phyloP scores from a whole-genome alignment of 2,113 vertebrate species.

The Spermophilus dauricus region DNA sequence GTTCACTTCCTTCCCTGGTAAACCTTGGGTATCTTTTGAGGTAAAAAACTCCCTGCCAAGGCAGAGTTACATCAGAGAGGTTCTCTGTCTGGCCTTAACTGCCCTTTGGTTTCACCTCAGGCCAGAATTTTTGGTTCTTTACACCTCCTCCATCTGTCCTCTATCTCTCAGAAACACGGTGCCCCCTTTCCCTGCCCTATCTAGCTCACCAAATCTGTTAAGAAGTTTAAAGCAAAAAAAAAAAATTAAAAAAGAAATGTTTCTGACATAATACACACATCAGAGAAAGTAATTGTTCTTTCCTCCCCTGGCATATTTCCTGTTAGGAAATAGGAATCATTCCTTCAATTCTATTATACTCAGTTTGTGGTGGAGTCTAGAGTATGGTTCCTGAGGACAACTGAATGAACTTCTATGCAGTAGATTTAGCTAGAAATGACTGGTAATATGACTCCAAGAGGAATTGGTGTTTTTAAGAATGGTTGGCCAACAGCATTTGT shows the following conservation, averaged over 20 bases:
- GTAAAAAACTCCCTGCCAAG: no score
- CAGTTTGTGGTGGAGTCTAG: not conserved
- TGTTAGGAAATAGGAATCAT: not conserved
- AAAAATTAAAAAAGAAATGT: not conserved
- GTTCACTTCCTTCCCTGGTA: not conserved
- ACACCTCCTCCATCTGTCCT: no score
- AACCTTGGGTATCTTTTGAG: no score
- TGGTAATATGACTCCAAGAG: not conserved
- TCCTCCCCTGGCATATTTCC: not conserved
- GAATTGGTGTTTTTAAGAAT: constrained; percentile 8
- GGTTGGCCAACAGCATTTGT: not conserved
- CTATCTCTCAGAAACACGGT: no score
- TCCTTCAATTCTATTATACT: not conserved
- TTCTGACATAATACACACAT: not conserved
- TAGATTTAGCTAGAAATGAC: constrained; percentile 20
- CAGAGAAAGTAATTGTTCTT: not conserved
- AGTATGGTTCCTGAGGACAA: constrained; percentile 22
- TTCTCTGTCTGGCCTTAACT: no score
- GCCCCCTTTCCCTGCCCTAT: no score
- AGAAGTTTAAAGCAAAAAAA: constrained; percentile 33
- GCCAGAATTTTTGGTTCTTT: no score
- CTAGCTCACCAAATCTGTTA: not conserved
- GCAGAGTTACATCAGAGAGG: no score
- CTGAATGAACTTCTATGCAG: not conserved
- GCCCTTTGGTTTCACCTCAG: no score